These are phyloP conservation scores for Cremastobaeus sp. DNA, from an alignment of 2,888 invertebrate genomes.

Conservation along the genomic window DNA sequence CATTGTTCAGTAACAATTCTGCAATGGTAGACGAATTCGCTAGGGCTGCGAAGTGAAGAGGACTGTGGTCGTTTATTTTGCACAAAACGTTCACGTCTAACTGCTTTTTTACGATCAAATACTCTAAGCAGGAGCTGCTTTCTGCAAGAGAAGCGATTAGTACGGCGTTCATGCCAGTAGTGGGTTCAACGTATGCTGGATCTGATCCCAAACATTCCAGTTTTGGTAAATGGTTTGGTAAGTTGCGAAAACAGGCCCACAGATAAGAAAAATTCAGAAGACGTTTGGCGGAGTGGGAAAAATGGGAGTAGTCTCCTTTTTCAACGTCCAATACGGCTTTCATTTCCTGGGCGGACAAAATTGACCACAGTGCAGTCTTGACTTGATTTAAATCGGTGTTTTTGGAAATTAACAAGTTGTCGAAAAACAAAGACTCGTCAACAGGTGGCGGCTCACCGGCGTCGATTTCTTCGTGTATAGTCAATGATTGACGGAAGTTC, in stretches of 20 bases:
- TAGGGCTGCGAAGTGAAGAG: slow-evolving; percentile 80
- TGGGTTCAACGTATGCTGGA: slow-evolving; percentile 84
- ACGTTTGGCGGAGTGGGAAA: slow-evolving; percentile 58
- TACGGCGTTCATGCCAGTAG: slow-evolving; percentile 85
- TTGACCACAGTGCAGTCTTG: slow-evolving; percentile 72
- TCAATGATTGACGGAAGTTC: slow-evolving; percentile 25
- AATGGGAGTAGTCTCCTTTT: slow-evolving; percentile 62
- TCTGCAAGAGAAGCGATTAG: slow-evolving; percentile 89
- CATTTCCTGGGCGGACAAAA: slow-evolving; percentile 70
- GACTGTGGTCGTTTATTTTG: slow-evolving; percentile 70
- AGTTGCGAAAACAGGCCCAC: slow-evolving; percentile 88
- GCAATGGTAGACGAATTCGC: slow-evolving; percentile 78
- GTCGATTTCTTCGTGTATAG: slow-evolving; percentile 71
- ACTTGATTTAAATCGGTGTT: slow-evolving; percentile 66
- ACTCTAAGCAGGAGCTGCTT: slow-evolving; percentile 84
- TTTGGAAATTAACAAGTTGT: slow-evolving; percentile 71
- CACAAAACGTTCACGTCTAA: slow-evolving; percentile 82
- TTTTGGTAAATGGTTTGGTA: slow-evolving; percentile 84
- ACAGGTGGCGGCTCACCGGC: slow-evolving; percentile 74
- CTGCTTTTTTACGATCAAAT: slow-evolving; percentile 84
- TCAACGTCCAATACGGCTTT: slow-evolving; percentile 71
- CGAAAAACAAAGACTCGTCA: slow-evolving; percentile 75
- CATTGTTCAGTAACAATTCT: slow-evolving; percentile 76
- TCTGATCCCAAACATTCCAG: slow-evolving; percentile 85
- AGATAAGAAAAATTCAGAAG: slow-evolving; percentile 84